A percentile compares a stretch with the other conserved stretches of the same genome.
phyloP scores from a whole-genome alignment of 2,888 invertebrate species.

The Leucophora obtusa region DNA sequence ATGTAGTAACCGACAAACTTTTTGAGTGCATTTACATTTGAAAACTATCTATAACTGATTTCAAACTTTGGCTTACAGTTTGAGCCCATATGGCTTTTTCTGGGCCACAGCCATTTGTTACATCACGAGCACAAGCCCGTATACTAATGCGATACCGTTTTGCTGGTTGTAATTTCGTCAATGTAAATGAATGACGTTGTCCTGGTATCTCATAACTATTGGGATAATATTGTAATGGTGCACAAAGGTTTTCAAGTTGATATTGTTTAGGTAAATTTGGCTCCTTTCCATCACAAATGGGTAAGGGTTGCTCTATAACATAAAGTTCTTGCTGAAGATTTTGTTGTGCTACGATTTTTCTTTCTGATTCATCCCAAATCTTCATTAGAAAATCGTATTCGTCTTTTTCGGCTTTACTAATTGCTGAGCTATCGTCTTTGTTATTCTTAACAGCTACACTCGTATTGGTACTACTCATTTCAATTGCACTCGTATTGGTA shows the following conservation, averaged over 20 bases:
- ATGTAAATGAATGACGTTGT: slow-evolving; percentile 65
- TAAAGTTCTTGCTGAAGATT: slow-evolving; percentile 68
- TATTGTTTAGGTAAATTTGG: slow-evolving; percentile 33
- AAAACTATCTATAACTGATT: slow-evolving; percentile 40
- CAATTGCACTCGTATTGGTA: too few species aligned
- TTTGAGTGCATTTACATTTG: too few species aligned
- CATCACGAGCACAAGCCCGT: slow-evolving; percentile 71
- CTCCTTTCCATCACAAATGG: slow-evolving; percentile 13
- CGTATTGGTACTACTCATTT: too few species aligned
- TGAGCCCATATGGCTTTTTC: slow-evolving; percentile 66
- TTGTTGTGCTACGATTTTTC: slow-evolving; percentile 50
- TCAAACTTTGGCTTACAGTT: slow-evolving; percentile 66
- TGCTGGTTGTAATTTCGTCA: slow-evolving; percentile 66
- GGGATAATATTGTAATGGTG: slow-evolving; percentile 60
- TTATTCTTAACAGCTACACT: too few species aligned
- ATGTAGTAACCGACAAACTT: too few species aligned
- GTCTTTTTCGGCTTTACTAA: too few species aligned
- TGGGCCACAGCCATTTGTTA: slow-evolving; percentile 73
- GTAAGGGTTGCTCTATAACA: slow-evolving; percentile 63
- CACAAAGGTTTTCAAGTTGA: slow-evolving; percentile 69
- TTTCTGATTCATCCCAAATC: slow-evolving; percentile 39
- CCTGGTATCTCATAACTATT: slow-evolving; percentile 66
- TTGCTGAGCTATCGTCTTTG: too few species aligned
- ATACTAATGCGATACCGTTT: slow-evolving; percentile 71
- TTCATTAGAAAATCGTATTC: too few species aligned